phyloP scores from a whole-genome alignment of 2,888 invertebrate genomes.

The Harpagoxenus sublaevis region DNA sequence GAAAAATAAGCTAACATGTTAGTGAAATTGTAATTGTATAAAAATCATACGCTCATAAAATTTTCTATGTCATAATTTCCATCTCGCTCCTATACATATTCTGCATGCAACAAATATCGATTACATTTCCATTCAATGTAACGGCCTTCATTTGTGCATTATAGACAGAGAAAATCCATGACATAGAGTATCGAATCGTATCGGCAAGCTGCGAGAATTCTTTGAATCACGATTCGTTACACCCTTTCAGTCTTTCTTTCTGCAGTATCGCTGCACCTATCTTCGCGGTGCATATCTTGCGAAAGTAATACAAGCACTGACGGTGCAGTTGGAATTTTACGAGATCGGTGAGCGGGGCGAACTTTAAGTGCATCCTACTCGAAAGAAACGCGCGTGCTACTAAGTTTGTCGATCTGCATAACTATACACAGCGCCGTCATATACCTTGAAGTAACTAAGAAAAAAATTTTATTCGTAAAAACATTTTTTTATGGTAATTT shows the following conservation, averaged over 20 bases:
- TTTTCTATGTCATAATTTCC: background rate
- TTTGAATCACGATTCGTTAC: conserved; percentile 45
- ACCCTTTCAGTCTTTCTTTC: conserved; percentile 33
- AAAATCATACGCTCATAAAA: background rate
- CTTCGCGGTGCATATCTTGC: conserved; percentile 32
- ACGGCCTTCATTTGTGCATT: conserved; percentile 25
- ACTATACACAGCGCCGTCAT: conserved; percentile 39
- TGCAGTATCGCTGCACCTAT: conserved; percentile 26
- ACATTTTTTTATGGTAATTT: background rate
- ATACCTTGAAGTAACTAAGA: conserved; percentile 17
- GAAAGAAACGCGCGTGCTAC: conserved; percentile 34
- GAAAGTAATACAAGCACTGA: conserved; percentile 50
- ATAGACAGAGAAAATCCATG: background rate
- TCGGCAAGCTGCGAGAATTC: background rate
- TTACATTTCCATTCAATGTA: conserved; percentile 21
- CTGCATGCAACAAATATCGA: conserved; percentile 25
- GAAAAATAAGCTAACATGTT: background rate
- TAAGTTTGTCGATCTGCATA: conserved; percentile 45
- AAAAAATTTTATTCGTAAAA: conserved; percentile 20
- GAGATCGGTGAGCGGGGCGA: conserved; percentile 51
- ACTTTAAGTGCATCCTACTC: conserved; percentile 58
- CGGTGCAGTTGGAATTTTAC: conserved; percentile 59
- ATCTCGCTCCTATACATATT: background rate
- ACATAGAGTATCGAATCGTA: conserved; percentile 12
- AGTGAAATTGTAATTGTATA: background rate